Percentiles rank a stretch among this genome's conserved stretches.
Evolutionary conservation across 2,797 vertebrate species (phyloP).

Genomic region (Eremophila alpestris): DNA sequence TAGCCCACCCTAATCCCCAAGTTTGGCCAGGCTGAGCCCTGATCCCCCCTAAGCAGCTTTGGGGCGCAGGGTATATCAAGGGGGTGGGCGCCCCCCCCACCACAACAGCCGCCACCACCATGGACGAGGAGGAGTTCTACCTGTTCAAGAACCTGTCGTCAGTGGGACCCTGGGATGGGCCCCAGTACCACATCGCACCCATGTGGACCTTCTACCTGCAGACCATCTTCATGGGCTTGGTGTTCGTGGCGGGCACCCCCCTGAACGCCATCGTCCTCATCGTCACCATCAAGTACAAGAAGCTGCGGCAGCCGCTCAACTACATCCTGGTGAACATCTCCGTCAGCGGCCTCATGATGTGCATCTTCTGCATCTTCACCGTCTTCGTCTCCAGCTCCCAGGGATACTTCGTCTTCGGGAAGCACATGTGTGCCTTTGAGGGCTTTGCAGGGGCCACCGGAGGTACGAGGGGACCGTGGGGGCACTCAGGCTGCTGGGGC

Average conservation of each 20-base stretch:
- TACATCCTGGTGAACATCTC: constrained; percentile 86
- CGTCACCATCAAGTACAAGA: constrained; percentile 81
- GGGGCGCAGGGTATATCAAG: constrained; percentile 32
- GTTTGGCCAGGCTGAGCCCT: constrained; percentile 57
- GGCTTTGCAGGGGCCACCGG: constrained; percentile 70
- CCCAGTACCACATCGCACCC: constrained; percentile 84
- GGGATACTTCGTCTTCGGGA: constrained; percentile 81
- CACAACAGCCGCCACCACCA: neutral
- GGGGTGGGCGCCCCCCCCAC: neutral
- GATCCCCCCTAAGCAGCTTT: constrained; percentile 64
- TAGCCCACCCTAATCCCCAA: constrained; percentile 63
- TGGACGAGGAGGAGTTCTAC: constrained; percentile 80
- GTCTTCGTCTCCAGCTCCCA: constrained; percentile 77
- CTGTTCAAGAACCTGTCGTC: constrained; percentile 80
- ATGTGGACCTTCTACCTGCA: constrained; percentile 82
- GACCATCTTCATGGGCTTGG: constrained; percentile 82
- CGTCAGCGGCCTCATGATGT: constrained; percentile 77
- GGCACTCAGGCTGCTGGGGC: neutral
- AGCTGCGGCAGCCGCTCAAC: constrained; percentile 83
- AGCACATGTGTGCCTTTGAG: constrained; percentile 72
- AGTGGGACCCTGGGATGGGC: constrained; percentile 81
- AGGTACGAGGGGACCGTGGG: constrained; percentile 26
- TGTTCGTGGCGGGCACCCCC: constrained; percentile 76
- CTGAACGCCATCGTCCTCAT: constrained; percentile 78
- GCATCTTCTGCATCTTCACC: constrained; percentile 76